Conservation (phyloP, 2,888 invertebrate genomes). For the Tipula unca region DNA sequence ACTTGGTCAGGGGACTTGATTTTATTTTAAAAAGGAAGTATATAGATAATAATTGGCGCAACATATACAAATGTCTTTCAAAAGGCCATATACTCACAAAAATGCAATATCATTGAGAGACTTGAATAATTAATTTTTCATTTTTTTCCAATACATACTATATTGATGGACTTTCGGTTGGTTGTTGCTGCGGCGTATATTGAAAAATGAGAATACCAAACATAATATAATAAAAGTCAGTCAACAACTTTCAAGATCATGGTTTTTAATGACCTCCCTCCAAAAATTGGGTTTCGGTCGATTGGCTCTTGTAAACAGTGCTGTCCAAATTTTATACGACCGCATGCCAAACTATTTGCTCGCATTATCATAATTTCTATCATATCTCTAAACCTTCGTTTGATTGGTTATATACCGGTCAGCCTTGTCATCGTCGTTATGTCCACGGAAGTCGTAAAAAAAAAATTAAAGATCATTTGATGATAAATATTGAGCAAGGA, state of each 20-base stretch:
- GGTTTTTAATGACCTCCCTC: neutral
- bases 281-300: too few relatives aligned
- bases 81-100: neutral
- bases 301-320: too few relatives aligned
- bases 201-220: neutral
- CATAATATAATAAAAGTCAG: neutral
- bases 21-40: neutral
- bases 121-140: neutral
- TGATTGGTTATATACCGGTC: too few relatives aligned
- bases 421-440: too few relatives aligned
- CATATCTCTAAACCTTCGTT: too few relatives aligned
- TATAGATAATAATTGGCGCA: neutral
- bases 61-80: neutral
- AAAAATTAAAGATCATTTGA: too few relatives aligned
- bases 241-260: neutral
- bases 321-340: too few relatives aligned
- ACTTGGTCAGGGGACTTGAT: neutral
- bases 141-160: neutral
- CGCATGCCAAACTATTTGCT: too few relatives aligned
- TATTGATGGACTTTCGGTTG: neutral
- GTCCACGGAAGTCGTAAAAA: too few relatives aligned
- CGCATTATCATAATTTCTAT: too few relatives aligned
- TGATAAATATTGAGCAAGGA: too few relatives aligned
- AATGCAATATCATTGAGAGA: neutral
- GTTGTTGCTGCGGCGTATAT: neutral